A percentile compares a stretch with the other conserved stretches of the same genome.
phyloP scores from a whole-genome alignment of 2,888 invertebrate species.

The Pimpla rufipes region DNA sequence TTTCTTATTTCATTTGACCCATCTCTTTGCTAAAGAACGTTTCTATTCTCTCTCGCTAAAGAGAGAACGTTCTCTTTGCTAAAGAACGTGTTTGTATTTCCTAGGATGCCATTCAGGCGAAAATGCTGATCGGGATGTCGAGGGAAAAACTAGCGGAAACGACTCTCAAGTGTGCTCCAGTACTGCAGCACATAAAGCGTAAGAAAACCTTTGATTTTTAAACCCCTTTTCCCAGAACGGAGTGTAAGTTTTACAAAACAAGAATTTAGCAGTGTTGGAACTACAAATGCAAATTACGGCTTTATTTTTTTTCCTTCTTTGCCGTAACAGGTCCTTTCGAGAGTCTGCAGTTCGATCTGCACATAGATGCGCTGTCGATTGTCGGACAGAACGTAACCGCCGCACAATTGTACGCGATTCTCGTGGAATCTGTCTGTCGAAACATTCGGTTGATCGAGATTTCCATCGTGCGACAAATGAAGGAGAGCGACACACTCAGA shows the following conservation, averaged over 20 bases:
- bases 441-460: conserved; percentile 89
- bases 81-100: conserved; percentile 71
- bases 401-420: conserved; percentile 89
- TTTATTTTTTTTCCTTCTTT: conserved; percentile 26
- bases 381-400: conserved; percentile 89
- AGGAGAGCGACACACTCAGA: conserved; percentile 86
- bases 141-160: conserved; percentile 87
- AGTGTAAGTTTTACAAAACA: no score
- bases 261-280: neutral
- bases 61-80: no score
- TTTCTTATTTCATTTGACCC: no score
- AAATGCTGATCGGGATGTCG: conserved; percentile 88
- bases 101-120: conserved; percentile 88
- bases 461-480: conserved; percentile 88
- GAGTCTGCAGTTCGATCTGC: conserved; percentile 88
- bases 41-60: no score
- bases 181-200: conserved; percentile 90
- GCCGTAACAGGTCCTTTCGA: conserved; percentile 81
- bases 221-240: neutral
- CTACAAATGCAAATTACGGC: neutral
- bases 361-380: conserved; percentile 91
- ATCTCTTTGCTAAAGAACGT: neutral
- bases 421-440: conserved; percentile 91
- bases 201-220: conserved; percentile 77
- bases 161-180: conserved; percentile 85